Conservation (phyloP, 2,797 vertebrate species). For the Eupleurogrammus muticus region DNA sequence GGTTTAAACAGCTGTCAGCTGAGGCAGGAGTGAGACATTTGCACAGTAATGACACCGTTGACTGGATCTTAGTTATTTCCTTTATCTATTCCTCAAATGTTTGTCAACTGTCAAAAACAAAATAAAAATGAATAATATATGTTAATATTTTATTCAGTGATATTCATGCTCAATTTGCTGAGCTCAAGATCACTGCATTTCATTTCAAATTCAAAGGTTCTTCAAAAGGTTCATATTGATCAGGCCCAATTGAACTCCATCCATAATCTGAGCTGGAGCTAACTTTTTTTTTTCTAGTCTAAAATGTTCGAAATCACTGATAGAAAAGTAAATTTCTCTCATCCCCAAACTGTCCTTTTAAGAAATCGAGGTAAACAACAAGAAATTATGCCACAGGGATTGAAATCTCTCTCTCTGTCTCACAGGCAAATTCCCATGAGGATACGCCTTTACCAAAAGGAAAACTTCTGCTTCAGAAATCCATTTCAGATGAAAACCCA, state of each 20-base stretch:
- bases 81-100: neutral
- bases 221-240: neutral
- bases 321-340: neutral
- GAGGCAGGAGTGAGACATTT: neutral
- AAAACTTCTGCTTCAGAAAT: conserved; percentile 13
- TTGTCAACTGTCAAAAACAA: conserved; percentile 1
- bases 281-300: neutral
- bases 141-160: neutral
- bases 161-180: neutral
- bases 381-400: neutral
- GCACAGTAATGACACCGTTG: neutral
- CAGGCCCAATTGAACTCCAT: neutral
- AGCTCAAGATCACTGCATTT: neutral
- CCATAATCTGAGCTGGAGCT: neutral
- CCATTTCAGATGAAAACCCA: conserved; percentile 31
- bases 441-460: conserved; percentile 15
- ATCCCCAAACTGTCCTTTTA: neutral
- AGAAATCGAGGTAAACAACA: conserved; percentile 7
- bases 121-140: neutral
- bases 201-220: neutral
- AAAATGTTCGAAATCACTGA: neutral
- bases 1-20: neutral
- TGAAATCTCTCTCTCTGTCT: conserved; percentile 6
- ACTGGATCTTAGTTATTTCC: conserved; percentile 4
- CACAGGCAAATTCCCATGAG: conserved; percentile 13